Base-by-base conservation (phyloP, 2,888 invertebrate genomes). In the Caradrina clavipalpis region DNA sequence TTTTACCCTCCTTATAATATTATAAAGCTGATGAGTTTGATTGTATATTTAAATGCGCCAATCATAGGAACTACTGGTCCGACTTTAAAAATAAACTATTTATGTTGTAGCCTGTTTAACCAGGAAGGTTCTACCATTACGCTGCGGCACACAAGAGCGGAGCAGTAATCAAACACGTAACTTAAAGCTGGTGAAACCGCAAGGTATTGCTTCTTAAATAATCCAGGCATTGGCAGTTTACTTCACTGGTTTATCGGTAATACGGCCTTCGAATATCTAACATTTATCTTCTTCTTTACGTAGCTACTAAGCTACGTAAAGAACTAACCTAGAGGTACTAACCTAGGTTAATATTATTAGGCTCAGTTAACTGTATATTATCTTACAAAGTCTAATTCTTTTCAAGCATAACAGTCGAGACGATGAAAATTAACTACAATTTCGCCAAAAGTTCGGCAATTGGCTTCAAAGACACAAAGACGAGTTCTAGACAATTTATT, bases 361-460 rank as follows among this genome's bases (percentile, higher is more conserved):
- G 21, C 51, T 75, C n/a, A 68, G 69, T 17, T 53, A 75, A 71
- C 35, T 75, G 45, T 21, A 49, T 56, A 71, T 59, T 51, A 26
- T 45, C 19, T 56, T 42, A 72, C 55, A 72, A 49, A 73, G 42
- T 74, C 31, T 53, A 54, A 63, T 63, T 69, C 53, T 63, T 73
- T 74, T 19, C 47, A 53, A 77, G 62, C 57, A 62, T 57, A 31
- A 57, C 50, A 51, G 61, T 57, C 21, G n/a, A 47, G 78, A 73
- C 50, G 71, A 71, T 61, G 73, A 73, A 78, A 62, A 71, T 71
- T 57, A 77, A 73, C 59, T 67, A 71, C 51, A 51, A 75, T 75
- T 75, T 67, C 10, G 67, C 35, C 45, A 39, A 67, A 71, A 71
- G 56, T 71, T 71, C 67, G 21, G 51, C 75, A 71, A 75, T 75